Percentiles rank a stretch among this genome's conserved stretches.
These are phyloP conservation scores for Anseranas semipalmata DNA, from an alignment of 2,113 vertebrate species.

Conservation along the genomic window DNA sequence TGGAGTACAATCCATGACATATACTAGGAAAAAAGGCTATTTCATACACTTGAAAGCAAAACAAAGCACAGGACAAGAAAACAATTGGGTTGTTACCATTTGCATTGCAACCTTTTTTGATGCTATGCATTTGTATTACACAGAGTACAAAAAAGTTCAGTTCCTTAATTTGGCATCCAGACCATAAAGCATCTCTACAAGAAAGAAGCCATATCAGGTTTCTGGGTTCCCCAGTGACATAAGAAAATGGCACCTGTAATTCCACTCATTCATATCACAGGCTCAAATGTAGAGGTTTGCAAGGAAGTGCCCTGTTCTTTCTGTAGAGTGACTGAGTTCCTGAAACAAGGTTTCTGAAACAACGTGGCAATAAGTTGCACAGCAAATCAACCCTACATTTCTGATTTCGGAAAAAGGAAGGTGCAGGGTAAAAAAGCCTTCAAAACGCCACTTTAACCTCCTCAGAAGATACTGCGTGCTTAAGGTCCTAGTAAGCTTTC, in stretches of 20 bases:
- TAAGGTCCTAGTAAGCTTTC: neutral
- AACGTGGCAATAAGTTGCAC: fast-evolving
- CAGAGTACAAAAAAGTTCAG: neutral
- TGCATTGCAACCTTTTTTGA: neutral
- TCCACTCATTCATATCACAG: neutral
- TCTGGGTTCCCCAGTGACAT: neutral
- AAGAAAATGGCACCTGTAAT: neutral
- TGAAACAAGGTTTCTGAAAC: neutral
- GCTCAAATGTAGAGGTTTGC: neutral
- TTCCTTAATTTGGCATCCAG: neutral
- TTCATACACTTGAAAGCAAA: neutral
- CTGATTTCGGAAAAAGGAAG: neutral
- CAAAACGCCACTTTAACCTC: neutral
- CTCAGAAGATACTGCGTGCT: fast-evolving
- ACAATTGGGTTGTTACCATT: neutral
- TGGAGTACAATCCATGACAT: neutral
- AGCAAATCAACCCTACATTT: neutral
- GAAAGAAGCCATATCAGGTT: neutral
- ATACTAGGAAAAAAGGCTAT: neutral
- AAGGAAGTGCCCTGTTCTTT: neutral
- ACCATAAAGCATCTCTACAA: neutral
- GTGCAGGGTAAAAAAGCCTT: neutral
- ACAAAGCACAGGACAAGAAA: neutral
- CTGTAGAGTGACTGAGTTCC: neutral
- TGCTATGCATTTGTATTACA: fast-evolving